phyloP scores from a whole-genome alignment of 2,113 vertebrate species.

The Chrysemys picta region DNA sequence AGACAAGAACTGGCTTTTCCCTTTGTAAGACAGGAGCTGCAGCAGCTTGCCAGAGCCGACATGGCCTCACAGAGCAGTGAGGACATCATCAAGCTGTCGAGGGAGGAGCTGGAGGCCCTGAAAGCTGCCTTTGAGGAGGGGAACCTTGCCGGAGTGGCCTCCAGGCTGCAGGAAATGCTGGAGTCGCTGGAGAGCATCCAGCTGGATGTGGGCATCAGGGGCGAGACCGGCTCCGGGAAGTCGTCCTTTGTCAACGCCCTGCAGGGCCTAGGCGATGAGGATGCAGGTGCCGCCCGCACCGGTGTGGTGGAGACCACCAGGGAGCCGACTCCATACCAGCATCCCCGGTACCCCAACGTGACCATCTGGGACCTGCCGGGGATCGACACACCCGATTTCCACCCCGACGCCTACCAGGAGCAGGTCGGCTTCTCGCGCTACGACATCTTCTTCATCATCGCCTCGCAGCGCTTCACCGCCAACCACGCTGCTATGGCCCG shows the following conservation, averaged over 20 bases:
- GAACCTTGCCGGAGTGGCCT: slow-evolving; percentile 46
- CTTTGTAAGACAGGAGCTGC: neutral
- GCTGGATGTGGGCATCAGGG: slow-evolving; percentile 77
- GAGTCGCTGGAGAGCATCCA: neutral
- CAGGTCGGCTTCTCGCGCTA: slow-evolving; percentile 71
- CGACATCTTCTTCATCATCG: slow-evolving; percentile 80
- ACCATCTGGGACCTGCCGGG: slow-evolving; percentile 81
- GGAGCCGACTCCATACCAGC: slow-evolving; percentile 58
- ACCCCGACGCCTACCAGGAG: slow-evolving; percentile 70
- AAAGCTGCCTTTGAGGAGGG: slow-evolving; percentile 50
- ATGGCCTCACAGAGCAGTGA: slow-evolving; percentile 36
- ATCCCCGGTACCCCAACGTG: slow-evolving; percentile 72
- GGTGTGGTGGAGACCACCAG: slow-evolving; percentile 72
- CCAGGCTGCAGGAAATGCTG: slow-evolving; percentile 49
- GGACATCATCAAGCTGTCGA: slow-evolving; percentile 53
- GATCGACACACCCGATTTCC: slow-evolving; percentile 72
- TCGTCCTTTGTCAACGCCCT: slow-evolving; percentile 80
- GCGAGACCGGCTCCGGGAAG: slow-evolving; percentile 78
- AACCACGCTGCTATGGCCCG: slow-evolving; percentile 68
- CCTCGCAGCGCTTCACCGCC: slow-evolving; percentile 71
- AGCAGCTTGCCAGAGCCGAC: neutral
- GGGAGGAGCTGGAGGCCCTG: slow-evolving; percentile 63
- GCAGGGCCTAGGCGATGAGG: slow-evolving; percentile 73
- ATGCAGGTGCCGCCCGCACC: slow-evolving; percentile 70
- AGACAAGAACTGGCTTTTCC: neutral